phyloP scores from a whole-genome alignment of 2,888 invertebrate genomes.

The Leptinotarsa haldemani region DNA sequence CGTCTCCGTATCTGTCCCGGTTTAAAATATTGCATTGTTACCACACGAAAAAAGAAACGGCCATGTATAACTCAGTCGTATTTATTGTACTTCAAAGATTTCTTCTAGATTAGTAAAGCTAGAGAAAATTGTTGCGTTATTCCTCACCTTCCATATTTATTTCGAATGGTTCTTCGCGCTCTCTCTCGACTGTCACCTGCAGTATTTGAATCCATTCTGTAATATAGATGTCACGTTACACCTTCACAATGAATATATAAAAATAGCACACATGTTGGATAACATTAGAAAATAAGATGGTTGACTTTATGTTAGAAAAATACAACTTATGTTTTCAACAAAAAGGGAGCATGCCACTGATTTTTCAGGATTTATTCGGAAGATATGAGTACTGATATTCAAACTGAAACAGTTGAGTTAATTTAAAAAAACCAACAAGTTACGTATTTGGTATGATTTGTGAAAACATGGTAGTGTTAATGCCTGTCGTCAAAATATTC shows the following conservation, averaged over 20 bases:
- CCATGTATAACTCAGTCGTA: no score
- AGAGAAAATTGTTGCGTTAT: slow-evolving; percentile 21
- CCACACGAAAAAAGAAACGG: no score
- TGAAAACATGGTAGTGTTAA: slow-evolving; percentile 47
- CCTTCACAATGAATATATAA: slow-evolving; percentile 57
- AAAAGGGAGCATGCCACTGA: no score
- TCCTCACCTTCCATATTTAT: slow-evolving; percentile 78
- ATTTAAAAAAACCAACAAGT: neutral
- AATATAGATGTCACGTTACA: slow-evolving; percentile 58
- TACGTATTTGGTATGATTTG: slow-evolving; percentile 35
- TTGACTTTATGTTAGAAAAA: slow-evolving; percentile 55
- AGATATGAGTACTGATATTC: no score
- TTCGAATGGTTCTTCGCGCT: slow-evolving; percentile 75
- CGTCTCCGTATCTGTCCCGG: no score
- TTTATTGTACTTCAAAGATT: neutral
- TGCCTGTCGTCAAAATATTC: no score
- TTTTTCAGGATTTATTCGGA: no score
- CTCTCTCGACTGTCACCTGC: slow-evolving; percentile 66
- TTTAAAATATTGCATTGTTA: no score
- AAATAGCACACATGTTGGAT: slow-evolving; percentile 65
- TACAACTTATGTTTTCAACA: slow-evolving; percentile 48
- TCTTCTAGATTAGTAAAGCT: neutral
- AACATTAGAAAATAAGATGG: slow-evolving; percentile 66
- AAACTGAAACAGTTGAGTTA: no score
- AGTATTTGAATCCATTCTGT: slow-evolving; percentile 62